Base-by-base conservation (phyloP, 2,888 invertebrate genomes). In the Pristionchus arcanus region DNA sequence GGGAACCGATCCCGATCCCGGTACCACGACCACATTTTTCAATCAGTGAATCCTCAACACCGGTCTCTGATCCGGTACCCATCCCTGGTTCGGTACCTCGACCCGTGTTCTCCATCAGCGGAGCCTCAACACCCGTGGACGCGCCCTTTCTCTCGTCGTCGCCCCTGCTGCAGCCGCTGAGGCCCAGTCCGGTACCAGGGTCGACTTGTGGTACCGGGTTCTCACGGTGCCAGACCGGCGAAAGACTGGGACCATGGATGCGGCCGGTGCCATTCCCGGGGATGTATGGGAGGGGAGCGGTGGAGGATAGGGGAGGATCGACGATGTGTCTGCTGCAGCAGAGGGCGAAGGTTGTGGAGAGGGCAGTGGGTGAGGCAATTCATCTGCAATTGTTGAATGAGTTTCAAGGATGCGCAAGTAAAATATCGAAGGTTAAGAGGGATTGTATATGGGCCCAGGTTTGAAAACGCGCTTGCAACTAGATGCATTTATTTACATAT, bases 361-460 rank as follows among this genome's bases (percentile, higher is more conserved):
- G 84, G 77, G 77, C 77, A 16, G 77, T 77, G 42, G 77, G 77
- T 42, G 71, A 71, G 71, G 71, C 16, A n/a, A n/a, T n/a, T n/a
- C n/a, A n/a, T n/a, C n/a, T n/a, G n/a, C n/a, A n/a, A n/a, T n/a
- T n/a, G n/a, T n/a, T n/a, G n/a, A n/a, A n/a, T n/a, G n/a, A n/a
- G n/a, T n/a, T n/a, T n/a, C n/a, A n/a, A n/a, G n/a, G n/a, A n/a
- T n/a, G n/a, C n/a, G n/a, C n/a, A n/a, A n/a, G n/a, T n/a, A n/a
- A n/a, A n/a, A n/a, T n/a, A n/a, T n/a, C n/a, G n/a, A n/a, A n/a
- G n/a, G n/a, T n/a, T n/a, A n/a, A n/a, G n/a, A n/a, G n/a, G n/a
- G n/a, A n/a, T n/a, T n/a, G n/a, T n/a, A n/a, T n/a, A n/a, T n/a
- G n/a, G n/a, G n/a, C n/a, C n/a, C n/a, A n/a, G n/a, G n/a, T n/a